These are phyloP conservation scores for Catocala nupta DNA, from an alignment of 2,888 invertebrate species.

Conservation along the genomic window DNA sequence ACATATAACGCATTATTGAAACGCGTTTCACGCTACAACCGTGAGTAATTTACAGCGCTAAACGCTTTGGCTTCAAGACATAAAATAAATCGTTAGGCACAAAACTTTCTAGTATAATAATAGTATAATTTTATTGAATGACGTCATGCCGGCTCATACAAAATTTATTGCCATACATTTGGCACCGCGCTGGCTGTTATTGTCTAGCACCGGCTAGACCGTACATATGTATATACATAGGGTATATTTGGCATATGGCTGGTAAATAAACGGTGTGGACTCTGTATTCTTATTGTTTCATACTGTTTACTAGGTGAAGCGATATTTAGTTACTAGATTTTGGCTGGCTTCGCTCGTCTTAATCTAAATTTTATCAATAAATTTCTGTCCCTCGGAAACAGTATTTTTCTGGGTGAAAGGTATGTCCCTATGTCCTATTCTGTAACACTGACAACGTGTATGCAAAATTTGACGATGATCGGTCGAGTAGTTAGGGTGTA, in stretches of 20 bases:
- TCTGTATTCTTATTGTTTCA: slow-evolving; percentile 12
- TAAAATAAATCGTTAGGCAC: neutral
- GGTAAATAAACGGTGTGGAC: slow-evolving; percentile 33
- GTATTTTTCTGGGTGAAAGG: too few relatives aligned
- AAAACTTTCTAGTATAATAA: slow-evolving; percentile 14
- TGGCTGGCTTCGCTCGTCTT: too few relatives aligned
- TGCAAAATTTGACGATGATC: too few relatives aligned
- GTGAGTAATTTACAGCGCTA: too few relatives aligned
- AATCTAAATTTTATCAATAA: too few relatives aligned
- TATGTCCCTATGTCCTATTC: too few relatives aligned
- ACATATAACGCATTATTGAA: too few relatives aligned
- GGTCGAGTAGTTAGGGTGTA: too few relatives aligned
- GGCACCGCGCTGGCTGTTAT: slow-evolving; percentile 33
- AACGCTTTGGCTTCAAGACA: neutral
- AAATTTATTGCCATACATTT: slow-evolving; percentile 43
- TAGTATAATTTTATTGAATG: slow-evolving; percentile 26
- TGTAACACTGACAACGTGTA: too few relatives aligned
- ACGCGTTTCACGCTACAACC: too few relatives aligned
- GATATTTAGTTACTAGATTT: too few relatives aligned
- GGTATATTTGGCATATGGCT: slow-evolving; percentile 29
- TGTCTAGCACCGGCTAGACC: slow-evolving; percentile 26
- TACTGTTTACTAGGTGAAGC: slow-evolving; percentile 14
- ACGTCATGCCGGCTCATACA: slow-evolving; percentile 27
- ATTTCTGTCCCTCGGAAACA: too few relatives aligned
- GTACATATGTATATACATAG: slow-evolving; percentile 1